A percentile compares a stretch with the other conserved stretches of the same genome.
Conservation (phyloP, 2,113 vertebrate species). For the Lynx canadensis region DNA sequence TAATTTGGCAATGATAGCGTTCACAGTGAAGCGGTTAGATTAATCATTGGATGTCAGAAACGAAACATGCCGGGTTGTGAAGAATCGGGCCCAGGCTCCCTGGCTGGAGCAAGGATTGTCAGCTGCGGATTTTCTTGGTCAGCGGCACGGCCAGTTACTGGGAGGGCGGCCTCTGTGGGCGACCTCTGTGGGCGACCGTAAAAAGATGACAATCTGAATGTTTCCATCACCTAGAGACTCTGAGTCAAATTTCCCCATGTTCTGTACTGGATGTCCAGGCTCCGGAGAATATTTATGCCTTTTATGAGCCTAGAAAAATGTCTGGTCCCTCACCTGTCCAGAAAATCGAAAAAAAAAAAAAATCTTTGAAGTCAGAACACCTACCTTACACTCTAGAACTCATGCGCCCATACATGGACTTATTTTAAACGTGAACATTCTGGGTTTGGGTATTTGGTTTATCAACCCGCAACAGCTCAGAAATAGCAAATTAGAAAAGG, state of each 20-base stretch:
- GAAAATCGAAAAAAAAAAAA: background rate
- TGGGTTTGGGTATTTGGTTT: background rate
- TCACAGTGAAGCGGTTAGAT: background rate
- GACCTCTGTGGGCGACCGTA: rapidly evolving
- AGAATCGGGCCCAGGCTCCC: background rate
- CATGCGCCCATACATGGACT: background rate
- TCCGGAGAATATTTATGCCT: background rate
- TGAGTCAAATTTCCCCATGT: rapidly evolving
- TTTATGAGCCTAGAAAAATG: background rate
- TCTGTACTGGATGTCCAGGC: too few relatives aligned
- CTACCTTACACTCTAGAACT: background rate
- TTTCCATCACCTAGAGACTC: background rate
- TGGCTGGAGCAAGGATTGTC: rapidly evolving
- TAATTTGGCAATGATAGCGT: background rate
- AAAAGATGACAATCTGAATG: background rate
- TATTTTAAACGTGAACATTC: background rate
- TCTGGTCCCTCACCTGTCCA: too few relatives aligned
- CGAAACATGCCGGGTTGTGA: background rate
- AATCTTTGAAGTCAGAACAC: background rate
- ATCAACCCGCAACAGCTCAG: background rate
- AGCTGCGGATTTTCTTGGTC: background rate
- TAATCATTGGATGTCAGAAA: background rate
- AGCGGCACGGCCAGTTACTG: rapidly evolving
- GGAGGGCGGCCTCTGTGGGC: too few relatives aligned
- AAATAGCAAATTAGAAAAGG: background rate